Evolutionary conservation across 2,797 vertebrate species (phyloP).

Genomic region (Sebastes trivittatus): DNA sequence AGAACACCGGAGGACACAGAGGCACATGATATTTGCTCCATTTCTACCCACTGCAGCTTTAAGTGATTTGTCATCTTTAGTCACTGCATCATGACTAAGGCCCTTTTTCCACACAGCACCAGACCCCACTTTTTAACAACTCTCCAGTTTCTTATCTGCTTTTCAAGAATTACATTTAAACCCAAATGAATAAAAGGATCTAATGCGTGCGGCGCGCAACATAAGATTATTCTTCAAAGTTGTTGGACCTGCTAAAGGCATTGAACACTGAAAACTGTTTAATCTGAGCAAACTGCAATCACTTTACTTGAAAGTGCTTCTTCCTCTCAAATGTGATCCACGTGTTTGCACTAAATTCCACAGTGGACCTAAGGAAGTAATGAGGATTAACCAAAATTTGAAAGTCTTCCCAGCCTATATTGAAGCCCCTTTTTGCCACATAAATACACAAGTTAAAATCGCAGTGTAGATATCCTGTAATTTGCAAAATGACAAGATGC

Average conservation of each 20-base stretch:
- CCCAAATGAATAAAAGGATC: conserved; percentile 38
- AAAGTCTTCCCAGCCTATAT: conserved; percentile 37
- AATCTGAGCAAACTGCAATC: conserved; percentile 46
- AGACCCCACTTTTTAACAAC: conserved; percentile 10
- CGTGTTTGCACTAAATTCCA: conserved; percentile 35
- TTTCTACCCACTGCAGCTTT: too few species aligned
- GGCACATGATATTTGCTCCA: neutral
- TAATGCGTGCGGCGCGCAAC: conserved; percentile 22
- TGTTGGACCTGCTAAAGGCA: conserved; percentile 41
- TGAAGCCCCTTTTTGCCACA: conserved; percentile 37
- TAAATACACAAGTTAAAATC: conserved; percentile 57
- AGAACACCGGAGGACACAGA: too few species aligned
- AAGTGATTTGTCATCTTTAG: conserved; percentile 15
- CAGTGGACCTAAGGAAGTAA: conserved; percentile 28
- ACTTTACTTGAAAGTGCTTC: conserved; percentile 32
- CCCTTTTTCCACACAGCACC: neutral
- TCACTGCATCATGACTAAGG: conserved; percentile 13
- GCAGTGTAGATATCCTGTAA: conserved; percentile 66
- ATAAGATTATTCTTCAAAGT: conserved; percentile 43
- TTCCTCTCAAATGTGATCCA: conserved; percentile 16
- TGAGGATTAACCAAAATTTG: conserved; percentile 39
- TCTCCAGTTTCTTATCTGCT: conserved; percentile 40
- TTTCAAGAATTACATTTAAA: conserved; percentile 52
- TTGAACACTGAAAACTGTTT: conserved; percentile 38
- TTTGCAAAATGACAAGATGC: conserved; percentile 68